Conservation (phyloP, 2,797 vertebrate genomes). For the Sebastes steindachneri region DNA sequence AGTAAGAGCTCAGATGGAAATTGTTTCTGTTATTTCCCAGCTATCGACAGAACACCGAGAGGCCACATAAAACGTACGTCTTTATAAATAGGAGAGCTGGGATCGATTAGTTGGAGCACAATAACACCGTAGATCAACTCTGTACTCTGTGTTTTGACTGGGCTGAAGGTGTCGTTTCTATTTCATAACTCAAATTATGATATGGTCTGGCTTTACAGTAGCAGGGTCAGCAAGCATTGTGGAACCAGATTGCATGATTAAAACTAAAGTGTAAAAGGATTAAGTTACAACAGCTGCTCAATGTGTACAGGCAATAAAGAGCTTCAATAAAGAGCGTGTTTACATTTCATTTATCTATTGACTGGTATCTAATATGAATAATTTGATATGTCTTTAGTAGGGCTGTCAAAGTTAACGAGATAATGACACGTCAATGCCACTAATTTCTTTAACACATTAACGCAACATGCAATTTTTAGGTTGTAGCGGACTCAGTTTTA, state of each 20-base stretch:
- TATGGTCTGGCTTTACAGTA: neutral
- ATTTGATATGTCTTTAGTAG: too few species aligned
- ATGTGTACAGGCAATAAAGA: neutral
- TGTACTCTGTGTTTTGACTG: neutral
- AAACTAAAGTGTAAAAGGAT: neutral
- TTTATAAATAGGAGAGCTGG: constrained; percentile 14
- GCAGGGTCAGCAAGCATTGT: neutral
- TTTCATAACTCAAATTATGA: neutral
- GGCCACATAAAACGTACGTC: constrained; percentile 12
- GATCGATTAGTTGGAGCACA: constrained; percentile 17
- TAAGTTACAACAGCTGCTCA: neutral
- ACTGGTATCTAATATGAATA: neutral
- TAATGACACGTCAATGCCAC: too few species aligned
- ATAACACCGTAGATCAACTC: constrained; percentile 4
- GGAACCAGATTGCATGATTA: neutral
- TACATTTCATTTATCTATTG: neutral
- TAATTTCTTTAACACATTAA: too few species aligned
- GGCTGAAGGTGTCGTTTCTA: neutral
- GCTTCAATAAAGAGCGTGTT: neutral
- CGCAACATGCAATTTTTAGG: fast-evolving
- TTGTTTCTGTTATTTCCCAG: constrained; percentile 10
- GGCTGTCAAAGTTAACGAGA: too few species aligned
- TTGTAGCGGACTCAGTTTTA: too few species aligned
- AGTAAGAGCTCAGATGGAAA: constrained; percentile 12
- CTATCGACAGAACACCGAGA: constrained; percentile 13